phyloP scores from a whole-genome alignment of 1,140 invertebrate genomes.

The Lasaia peninsularis region DNA sequence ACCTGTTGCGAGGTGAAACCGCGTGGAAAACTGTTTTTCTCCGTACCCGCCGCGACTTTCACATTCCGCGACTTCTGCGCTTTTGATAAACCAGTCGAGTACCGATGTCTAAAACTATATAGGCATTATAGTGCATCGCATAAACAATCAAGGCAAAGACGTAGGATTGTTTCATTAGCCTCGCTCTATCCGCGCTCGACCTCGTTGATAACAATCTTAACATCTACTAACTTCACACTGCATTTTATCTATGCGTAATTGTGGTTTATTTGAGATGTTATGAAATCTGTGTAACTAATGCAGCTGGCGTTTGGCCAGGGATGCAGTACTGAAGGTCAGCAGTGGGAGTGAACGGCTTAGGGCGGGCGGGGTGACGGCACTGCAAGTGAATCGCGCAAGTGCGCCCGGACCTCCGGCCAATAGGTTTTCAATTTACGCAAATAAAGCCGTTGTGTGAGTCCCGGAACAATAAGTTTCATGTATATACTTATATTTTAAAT shows the following conservation, averaged over 20 bases:
- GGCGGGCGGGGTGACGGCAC: constrained; percentile 12
- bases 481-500: too few relatives aligned
- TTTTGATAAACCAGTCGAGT: constrained; percentile 47
- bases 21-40: constrained; percentile 73
- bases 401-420: constrained; percentile 42
- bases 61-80: constrained; percentile 51
- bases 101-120: neutral
- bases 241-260: constrained; percentile 7
- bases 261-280: constrained; percentile 30
- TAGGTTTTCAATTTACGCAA: constrained; percentile 46
- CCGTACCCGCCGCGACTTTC: constrained; percentile 68
- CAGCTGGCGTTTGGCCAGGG: constrained; percentile 61
- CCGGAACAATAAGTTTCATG: too few relatives aligned
- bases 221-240: constrained; percentile 8
- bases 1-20: constrained; percentile 70
- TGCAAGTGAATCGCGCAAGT: constrained; percentile 48
- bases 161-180: constrained; percentile 3
- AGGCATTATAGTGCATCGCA: neutral
- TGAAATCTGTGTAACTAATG: constrained; percentile 37
- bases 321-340: constrained; percentile 59
- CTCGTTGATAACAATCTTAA: constrained; percentile 31
- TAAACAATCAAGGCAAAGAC: constrained; percentile 1
- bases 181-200: constrained; percentile 10
- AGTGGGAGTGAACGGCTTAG: constrained; percentile 23
- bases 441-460: neutral